Base-by-base conservation (phyloP, 2,797 vertebrate species). In the Schizopygopsis pylzovi region DNA sequence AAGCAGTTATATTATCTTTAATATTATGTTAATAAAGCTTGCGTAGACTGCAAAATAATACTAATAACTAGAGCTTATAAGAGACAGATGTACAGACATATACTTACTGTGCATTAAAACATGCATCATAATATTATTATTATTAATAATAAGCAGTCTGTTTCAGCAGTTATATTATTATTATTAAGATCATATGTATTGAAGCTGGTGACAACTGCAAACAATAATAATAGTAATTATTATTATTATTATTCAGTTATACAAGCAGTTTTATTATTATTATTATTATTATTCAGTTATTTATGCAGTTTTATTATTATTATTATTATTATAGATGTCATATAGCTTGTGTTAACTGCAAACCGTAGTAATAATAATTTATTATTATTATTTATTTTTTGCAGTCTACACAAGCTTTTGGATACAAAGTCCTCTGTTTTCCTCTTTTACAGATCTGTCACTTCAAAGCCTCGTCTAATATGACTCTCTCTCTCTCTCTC, bases 381-480 rank as follows among this genome's bases (percentile, higher is more conserved):
- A 76, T 37, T 49, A 15, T 33, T 52, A 37, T 39, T 68, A 13
- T 43, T 41, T 54, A 22, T 43, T 43, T 43, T 33, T 25, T n/a
- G 56, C 22, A 54, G 28, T 77, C n/a, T 43, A 54, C 16, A 20
- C 12, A 70, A 33, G 43, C 45, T 16, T 59, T 39, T 18, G 12
- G 71, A 70, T 16, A 33, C n/a, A 28, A 16, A 78, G 43, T 43
- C 71, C 89, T 89, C 89, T 88, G 86, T 91, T 89, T 86, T 91
- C 90, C 89, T 88, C 85, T 91, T 89, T 86, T 91, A 90, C 93
- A 86, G 83, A 89, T 93, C 86, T 88, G 67, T 89, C 88, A 84
- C 81, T 87, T 75, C 84, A 33, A 80, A 28, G 25, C 79, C 82
- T 82, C 45, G 28, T 86, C 65, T 85, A 52, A 77, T 86, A 81